Evolutionary conservation across 2,888 invertebrate species (phyloP), one percentile per base, ranked within the genome.

Genomic region (Pharmacophagus antenor): DNA sequence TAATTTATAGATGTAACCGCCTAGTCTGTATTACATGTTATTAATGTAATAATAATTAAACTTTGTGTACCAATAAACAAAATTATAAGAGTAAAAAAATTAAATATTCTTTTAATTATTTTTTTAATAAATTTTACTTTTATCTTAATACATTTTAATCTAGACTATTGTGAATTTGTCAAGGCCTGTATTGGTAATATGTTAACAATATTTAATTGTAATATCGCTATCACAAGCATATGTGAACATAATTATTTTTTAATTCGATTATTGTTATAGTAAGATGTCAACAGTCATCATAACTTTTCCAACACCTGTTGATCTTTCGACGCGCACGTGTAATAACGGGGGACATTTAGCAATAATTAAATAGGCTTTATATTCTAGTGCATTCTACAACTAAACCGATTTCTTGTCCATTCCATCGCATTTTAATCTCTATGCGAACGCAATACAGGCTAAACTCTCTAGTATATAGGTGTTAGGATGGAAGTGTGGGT

Each of bases 281-380:
- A 2, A 57, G 51, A 57, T 51, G 57, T 57, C 42, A 44, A 27
- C 17, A 44, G 44, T 46, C 44, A 18, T 49, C 56, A 50, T 50
- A 57, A 41, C 31, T 52, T 22, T 47, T 52, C 44, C 22, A 46
- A 22, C 46, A 58, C 51, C 58, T 58, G 51, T 58, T 58, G 37
- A 46, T 46, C 51, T 37, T 22, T 17, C 17, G 46, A 46, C 58
- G 20, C 46, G 58, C 25, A 46, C 51, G 46, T 44, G 17, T 51
- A 50, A 58, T 51, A 52, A 58, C 37, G 44, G 18, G n/a, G 18
- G 47, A 58, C 21, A 25, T 53, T 53, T 53, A 53, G 42, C 48
- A 37, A 53, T 52, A 52, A 47, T 58, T 53, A 53, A 52, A 52
- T 53, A 46, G 52, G 41, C 52, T 46, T 53, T 41, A 25, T 58